Percentiles rank a stretch among this genome's conserved stretches.
Evolutionary conservation across 2,113 vertebrate genomes (phyloP).

Genomic region (Oreochromis aureus): DNA sequence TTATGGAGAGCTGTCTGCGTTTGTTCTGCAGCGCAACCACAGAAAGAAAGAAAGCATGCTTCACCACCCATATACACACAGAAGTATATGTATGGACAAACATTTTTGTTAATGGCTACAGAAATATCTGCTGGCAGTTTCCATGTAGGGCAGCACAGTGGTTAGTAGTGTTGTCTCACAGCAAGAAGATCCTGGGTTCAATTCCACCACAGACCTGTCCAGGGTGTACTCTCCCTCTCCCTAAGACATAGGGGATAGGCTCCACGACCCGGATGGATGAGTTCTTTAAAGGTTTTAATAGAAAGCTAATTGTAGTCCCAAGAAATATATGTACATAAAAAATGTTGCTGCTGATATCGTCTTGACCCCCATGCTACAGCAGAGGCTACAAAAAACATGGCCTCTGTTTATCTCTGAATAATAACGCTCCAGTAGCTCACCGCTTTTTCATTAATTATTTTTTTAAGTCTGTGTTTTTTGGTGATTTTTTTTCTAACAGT

Average conservation of each 20-base stretch:
- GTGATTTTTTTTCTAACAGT: neutral
- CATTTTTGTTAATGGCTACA: neutral
- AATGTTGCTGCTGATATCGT: neutral
- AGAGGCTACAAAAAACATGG: neutral
- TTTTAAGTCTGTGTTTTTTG: neutral
- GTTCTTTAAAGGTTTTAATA: neutral
- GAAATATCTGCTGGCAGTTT: neutral
- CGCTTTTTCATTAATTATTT: neutral
- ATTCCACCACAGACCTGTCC: neutral
- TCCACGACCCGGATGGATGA: neutral
- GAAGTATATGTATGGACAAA: neutral
- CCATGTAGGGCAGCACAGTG: neutral
- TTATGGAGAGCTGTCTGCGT: neutral
- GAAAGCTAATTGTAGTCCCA: neutral
- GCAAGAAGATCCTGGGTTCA: neutral
- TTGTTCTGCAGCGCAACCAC: neutral
- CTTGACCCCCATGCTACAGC: neutral
- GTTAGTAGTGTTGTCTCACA: neutral
- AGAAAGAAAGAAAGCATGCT: neutral
- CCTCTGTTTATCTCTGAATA: neutral
- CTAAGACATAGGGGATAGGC: neutral
- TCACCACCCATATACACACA: neutral
- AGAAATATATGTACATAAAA: accelerated
- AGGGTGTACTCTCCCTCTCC: neutral
- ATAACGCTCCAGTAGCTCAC: neutral